Conservation (phyloP, 1,140 invertebrate genomes). For the Solenopsis fugax region DNA sequence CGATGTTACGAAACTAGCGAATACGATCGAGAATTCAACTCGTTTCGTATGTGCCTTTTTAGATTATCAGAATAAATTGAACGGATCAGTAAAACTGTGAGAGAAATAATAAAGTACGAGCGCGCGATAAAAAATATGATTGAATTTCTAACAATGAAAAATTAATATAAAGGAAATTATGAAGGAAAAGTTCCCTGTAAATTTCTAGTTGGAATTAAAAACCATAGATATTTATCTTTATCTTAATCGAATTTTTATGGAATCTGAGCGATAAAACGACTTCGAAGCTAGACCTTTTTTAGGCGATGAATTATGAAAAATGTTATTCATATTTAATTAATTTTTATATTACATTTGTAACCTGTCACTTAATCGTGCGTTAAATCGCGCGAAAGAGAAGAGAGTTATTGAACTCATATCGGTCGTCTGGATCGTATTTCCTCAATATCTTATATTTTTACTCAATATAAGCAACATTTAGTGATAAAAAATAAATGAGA, state of each 20-base stretch:
- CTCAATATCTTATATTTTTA: too few relatives aligned
- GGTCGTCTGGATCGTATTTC: too few relatives aligned
- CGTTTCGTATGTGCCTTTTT: conserved; percentile 9
- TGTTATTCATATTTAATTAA: neutral
- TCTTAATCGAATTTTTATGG: conserved; percentile 36
- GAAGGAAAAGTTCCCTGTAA: neutral
- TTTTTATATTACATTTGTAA: neutral
- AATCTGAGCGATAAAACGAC: neutral
- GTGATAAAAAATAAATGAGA: too few relatives aligned
- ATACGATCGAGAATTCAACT: conserved; percentile 33
- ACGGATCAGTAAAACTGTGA: conserved; percentile 4
- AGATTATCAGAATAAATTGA: conserved; percentile 28
- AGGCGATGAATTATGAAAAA: neutral
- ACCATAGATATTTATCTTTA: conserved; percentile 16
- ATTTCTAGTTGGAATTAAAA: conserved; percentile 22
- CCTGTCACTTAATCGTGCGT: neutral
- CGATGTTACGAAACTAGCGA: conserved; percentile 28
- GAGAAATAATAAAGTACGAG: conserved; percentile 18
- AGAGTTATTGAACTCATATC: too few relatives aligned
- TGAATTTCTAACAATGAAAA: conserved; percentile 35
- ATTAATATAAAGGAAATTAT: conserved; percentile 36
- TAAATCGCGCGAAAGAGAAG: neutral
- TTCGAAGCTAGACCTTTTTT: neutral
- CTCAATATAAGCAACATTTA: too few relatives aligned
- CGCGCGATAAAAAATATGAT: conserved; percentile 16